These are phyloP conservation scores for Alosa alosa DNA, from an alignment of 2,113 vertebrate species.

Conservation along the genomic window DNA sequence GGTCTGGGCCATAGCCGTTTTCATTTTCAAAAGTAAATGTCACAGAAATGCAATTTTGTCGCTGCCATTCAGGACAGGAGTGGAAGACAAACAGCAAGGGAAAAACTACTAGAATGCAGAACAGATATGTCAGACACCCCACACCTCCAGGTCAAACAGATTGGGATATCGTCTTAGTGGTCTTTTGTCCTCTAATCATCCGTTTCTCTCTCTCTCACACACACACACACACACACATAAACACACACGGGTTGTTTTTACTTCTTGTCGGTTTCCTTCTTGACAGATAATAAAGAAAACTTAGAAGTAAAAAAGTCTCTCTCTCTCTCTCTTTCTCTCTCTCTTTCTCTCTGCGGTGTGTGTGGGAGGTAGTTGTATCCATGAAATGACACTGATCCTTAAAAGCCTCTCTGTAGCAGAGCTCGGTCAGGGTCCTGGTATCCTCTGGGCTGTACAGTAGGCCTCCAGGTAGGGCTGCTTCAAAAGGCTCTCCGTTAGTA, in stretches of 20 bases:
- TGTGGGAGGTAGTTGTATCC: too few species aligned
- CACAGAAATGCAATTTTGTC: neutral
- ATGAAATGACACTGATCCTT: too few species aligned
- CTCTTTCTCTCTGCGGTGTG: too few species aligned
- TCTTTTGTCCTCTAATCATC: neutral
- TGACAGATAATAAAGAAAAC: too few species aligned
- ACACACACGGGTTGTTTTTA: too few species aligned
- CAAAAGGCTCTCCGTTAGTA: neutral
- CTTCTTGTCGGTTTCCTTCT: too few species aligned
- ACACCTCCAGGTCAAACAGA: neutral
- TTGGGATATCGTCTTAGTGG: neutral
- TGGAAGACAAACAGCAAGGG: neutral
- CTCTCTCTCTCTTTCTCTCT: neutral
- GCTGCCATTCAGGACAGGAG: neutral
- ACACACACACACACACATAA: neutral
- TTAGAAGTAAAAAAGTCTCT: neutral
- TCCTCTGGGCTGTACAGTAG: too few species aligned
- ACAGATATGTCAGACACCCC: neutral
- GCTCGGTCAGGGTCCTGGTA: too few species aligned
- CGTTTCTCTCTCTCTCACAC: neutral
- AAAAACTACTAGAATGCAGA: neutral
- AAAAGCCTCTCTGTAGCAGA: neutral
- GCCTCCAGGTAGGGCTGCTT: too few species aligned
- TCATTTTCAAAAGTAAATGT: constrained; percentile 8
- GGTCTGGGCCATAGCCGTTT: neutral